Conservation (phyloP, 2,888 invertebrate species). For the Rutpela maculata region DNA sequence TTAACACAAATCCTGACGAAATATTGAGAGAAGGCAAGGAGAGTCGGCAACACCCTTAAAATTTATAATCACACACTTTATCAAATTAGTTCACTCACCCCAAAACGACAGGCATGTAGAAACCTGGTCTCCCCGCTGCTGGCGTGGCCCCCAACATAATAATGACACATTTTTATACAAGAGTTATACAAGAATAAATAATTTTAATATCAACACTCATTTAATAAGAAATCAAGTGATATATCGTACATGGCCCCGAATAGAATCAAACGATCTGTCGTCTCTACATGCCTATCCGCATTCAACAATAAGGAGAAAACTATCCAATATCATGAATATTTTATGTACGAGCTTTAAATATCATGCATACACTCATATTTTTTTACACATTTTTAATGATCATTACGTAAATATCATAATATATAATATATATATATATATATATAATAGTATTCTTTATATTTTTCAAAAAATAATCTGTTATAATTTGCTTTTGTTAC, state of each 20-base stretch:
- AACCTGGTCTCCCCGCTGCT: conserved; percentile 50
- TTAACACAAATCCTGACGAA: conserved; percentile 57
- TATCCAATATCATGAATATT: conserved; percentile 68
- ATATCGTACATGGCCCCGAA: conserved; percentile 63
- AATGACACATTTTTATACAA: conserved; percentile 69
- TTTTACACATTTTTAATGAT: conserved; percentile 70
- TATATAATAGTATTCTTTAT: conserved; percentile 68
- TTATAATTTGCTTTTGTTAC: conserved; percentile 64
- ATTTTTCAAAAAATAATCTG: conserved; percentile 74
- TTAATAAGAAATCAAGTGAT: conserved; percentile 55
- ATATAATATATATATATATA: too few species aligned
- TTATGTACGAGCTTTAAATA: conserved; percentile 64
- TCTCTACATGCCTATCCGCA: conserved; percentile 68
- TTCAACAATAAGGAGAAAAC: conserved; percentile 74
- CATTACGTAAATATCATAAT: conserved; percentile 71
- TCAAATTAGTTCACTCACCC: conserved; percentile 72
- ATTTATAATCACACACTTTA: conserved; percentile 72
- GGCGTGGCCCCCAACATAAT: conserved; percentile 60
- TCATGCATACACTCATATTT: conserved; percentile 71
- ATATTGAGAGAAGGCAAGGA: conserved; percentile 66
- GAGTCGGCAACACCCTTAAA: conserved; percentile 67
- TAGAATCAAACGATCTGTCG: conserved; percentile 54
- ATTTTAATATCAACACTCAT: conserved; percentile 68
- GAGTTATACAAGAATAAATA: conserved; percentile 69
- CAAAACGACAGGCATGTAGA: conserved; percentile 68